Conservation (phyloP, 2,888 invertebrate species). For the Harmothoe impar region DNA sequence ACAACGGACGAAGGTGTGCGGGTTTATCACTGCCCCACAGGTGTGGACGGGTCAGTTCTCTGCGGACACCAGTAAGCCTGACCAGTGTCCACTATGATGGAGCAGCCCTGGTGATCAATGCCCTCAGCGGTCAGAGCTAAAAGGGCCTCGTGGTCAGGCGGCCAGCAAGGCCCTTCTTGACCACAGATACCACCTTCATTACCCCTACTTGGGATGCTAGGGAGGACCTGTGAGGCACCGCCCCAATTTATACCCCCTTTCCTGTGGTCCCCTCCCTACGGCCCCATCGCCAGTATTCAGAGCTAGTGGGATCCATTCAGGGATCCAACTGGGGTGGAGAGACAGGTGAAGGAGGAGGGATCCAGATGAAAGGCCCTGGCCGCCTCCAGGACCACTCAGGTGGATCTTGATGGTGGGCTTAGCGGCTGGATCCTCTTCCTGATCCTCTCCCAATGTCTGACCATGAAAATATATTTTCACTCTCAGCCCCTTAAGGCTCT, state of each 20-base stretch:
- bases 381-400: slow-evolving; percentile 17
- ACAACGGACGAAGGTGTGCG: background rate
- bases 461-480: slow-evolving; percentile 9
- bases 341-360: slow-evolving; percentile 6
- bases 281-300: slow-evolving; percentile 1
- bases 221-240: background rate
- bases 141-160: background rate
- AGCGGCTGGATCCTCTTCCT: background rate
- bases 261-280: background rate
- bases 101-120: slow-evolving; percentile 13
- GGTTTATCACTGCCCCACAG: slow-evolving; percentile 17
- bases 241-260: slow-evolving; percentile 33
- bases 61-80: background rate
- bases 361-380: slow-evolving; percentile 1
- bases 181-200: slow-evolving; percentile 30
- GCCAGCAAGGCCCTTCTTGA: background rate
- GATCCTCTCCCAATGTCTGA: slow-evolving; percentile 5
- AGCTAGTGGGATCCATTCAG: slow-evolving; percentile 19
- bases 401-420: slow-evolving; percentile 26
- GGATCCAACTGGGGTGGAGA: background rate
- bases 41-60: slow-evolving; percentile 30
- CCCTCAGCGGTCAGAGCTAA: background rate
- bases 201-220: slow-evolving; percentile 6
- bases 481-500: background rate
- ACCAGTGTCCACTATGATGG: slow-evolving; percentile 42